These are phyloP conservation scores for Lasioglossum lativentre DNA, from an alignment of 2,888 invertebrate species.

Conservation along the genomic window DNA sequence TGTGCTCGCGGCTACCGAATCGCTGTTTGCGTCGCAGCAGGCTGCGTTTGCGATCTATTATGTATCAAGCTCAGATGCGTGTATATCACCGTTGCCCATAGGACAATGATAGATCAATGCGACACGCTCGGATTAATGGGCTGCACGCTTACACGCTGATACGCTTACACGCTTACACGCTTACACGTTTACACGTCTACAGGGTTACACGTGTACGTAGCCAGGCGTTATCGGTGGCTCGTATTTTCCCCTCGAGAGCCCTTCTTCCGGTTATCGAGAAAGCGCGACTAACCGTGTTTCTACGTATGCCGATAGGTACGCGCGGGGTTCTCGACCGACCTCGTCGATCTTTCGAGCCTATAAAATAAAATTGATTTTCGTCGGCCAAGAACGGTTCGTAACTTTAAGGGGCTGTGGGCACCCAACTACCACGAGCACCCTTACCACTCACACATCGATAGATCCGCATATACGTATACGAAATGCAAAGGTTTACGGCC, in stretches of 20 bases:
- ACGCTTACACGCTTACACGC: conserved; percentile 52
- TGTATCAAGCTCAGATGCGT: conserved; percentile 77
- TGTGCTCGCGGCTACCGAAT: conserved; percentile 33
- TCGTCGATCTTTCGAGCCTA: not conserved
- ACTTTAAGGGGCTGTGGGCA: too few species aligned
- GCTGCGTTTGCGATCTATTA: conserved; percentile 78
- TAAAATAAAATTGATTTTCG: not conserved
- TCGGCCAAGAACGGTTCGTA: not conserved
- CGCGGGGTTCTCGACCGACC: not conserved
- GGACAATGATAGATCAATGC: conserved; percentile 84
- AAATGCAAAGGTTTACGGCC: too few species aligned
- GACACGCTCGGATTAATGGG: conserved; percentile 84
- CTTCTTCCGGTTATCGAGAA: conserved; percentile 75
- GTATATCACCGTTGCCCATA: conserved; percentile 69
- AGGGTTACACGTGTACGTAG: conserved; percentile 65
- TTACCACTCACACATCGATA: too few species aligned
- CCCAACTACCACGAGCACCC: too few species aligned
- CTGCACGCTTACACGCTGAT: conserved; percentile 74
- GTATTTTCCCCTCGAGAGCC: conserved; percentile 77
- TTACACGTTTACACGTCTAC: conserved; percentile 71
- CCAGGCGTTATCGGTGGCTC: conserved; percentile 76
- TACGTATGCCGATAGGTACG: conserved; percentile 1
- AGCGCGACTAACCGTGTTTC: conserved; percentile 28
- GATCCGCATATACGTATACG: too few species aligned
- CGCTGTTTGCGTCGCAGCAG: conserved; percentile 69